Evolutionary conservation across 2,797 vertebrate species (phyloP), one percentile per base, ranked within the genome.

Genomic region (Myotis findleyi): DNA sequence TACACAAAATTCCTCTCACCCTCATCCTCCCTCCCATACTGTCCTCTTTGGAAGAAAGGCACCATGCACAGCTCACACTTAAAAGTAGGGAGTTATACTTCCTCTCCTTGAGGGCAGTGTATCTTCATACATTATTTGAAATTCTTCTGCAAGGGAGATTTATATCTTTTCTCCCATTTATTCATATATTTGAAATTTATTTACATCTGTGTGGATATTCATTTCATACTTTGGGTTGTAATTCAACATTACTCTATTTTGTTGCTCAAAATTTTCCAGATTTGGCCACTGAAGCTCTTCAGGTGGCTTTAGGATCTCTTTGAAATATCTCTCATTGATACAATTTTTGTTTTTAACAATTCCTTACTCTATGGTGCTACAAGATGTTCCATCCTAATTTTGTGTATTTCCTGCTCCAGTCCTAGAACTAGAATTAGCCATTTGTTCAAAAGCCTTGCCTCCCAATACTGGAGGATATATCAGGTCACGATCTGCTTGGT

Each of bases 181-280:
- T 81, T 95, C 72, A 66, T 93, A 88, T 87, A 59, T 75, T 82
- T 33, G 77, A 72, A 64, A 79, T 55, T 79, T 72, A 71, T 68
- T 71, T 81, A n/a, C 57, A 51, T 53, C 8, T 38, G 1, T 64
- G 38, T 41, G 11, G n/a, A 7, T 57, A n/a, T 59, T 95, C 94
- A 55, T 66, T 89, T 84, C 73, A 55, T 85, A 72, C 38, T 77
- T 87, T 47, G 44, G 36, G 8, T 72, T 90, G 27, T 82, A 81
- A 93, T 79, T 49, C 25, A 91, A 49, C 68, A 80, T 30, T 33
- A 44, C 12, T 73, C 77, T 81, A 44, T 57, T 80, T 87, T 44
- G 8, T 79, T 77, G 36, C 25, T 76, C 44, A 76, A 73, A 79
- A 72, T 44, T 53, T 93, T 79, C 38, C 69, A 82, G 10, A 25